phyloP scores from a whole-genome alignment of 2,797 vertebrate species.

The Periparus ater region DNA sequence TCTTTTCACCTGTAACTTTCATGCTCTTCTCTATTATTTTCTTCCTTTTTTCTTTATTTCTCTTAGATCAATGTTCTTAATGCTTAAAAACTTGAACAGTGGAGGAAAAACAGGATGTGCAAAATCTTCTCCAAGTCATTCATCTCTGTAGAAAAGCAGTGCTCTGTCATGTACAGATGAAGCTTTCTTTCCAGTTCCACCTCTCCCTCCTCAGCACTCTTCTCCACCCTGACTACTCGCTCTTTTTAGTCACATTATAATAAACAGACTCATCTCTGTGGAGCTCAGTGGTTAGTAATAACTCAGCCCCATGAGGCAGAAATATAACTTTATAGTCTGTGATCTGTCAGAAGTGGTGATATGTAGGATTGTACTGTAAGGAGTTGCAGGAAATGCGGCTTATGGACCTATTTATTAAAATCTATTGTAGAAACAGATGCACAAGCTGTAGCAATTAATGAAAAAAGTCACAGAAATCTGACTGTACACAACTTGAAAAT shows the following conservation, averaged over 20 bases:
- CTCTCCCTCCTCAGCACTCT: not conserved
- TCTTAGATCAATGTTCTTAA: not conserved
- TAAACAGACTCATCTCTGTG: conserved; percentile 33
- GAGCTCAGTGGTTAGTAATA: not conserved
- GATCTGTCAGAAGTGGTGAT: conserved; percentile 44
- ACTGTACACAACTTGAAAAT: not conserved
- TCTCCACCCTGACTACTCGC: not conserved
- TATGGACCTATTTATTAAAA: conserved; percentile 11
- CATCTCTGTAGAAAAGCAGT: not conserved
- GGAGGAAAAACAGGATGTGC: not conserved
- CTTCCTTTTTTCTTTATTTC: not conserved
- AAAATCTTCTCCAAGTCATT: not conserved
- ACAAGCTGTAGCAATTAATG: not conserved
- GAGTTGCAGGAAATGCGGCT: conserved; percentile 19
- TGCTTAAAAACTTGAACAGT: not conserved
- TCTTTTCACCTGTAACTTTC: not conserved
- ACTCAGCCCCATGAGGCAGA: not conserved
- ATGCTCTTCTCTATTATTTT: not conserved
- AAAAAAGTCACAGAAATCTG: conserved; percentile 7
- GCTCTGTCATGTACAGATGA: not conserved
- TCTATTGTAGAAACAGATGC: not conserved
- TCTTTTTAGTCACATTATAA: conserved; percentile 16
- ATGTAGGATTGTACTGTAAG: not conserved
- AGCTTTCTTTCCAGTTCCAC: conserved; percentile 2
- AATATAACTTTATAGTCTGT: conserved; percentile 13